Percentiles rank a stretch among this genome's conserved stretches.
phyloP scores from a whole-genome alignment of 2,888 invertebrate genomes.

The Pristionchus japonicus region DNA sequence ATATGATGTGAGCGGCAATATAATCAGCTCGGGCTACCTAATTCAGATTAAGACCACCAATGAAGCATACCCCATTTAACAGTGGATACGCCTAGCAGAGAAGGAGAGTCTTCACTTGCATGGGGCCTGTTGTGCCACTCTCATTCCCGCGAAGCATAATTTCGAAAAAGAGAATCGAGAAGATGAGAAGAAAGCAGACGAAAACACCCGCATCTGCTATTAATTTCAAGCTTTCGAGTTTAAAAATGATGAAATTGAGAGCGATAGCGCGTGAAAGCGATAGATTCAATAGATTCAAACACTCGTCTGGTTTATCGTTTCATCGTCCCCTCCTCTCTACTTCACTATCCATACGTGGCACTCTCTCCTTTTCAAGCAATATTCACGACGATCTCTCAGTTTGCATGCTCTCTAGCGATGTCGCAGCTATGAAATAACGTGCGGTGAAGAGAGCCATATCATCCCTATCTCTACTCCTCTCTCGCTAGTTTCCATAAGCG shows the following conservation, averaged over 20 bases:
- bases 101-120: neutral
- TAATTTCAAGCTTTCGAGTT: neutral
- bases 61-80: too few species aligned
- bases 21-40: too few species aligned
- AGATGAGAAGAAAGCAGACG: neutral
- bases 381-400: neutral
- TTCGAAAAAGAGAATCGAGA: conserved; percentile 21
- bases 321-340: neutral
- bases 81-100: too few species aligned
- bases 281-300: conserved; percentile 9
- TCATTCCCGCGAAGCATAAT: conserved; percentile 7
- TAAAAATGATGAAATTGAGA: neutral
- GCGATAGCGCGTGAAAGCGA: too few species aligned
- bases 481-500: neutral
- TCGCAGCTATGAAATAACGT: neutral
- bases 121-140: neutral
- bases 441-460: neutral
- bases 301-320: neutral
- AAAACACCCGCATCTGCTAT: neutral
- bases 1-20: too few species aligned
- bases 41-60: too few species aligned
- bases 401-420: neutral
- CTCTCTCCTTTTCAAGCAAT: neutral
- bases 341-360: conserved; percentile 12
- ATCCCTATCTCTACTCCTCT: neutral